These are phyloP conservation scores for Rachycentron canadum DNA, from an alignment of 2,797 vertebrate species.

Conservation along the genomic window DNA sequence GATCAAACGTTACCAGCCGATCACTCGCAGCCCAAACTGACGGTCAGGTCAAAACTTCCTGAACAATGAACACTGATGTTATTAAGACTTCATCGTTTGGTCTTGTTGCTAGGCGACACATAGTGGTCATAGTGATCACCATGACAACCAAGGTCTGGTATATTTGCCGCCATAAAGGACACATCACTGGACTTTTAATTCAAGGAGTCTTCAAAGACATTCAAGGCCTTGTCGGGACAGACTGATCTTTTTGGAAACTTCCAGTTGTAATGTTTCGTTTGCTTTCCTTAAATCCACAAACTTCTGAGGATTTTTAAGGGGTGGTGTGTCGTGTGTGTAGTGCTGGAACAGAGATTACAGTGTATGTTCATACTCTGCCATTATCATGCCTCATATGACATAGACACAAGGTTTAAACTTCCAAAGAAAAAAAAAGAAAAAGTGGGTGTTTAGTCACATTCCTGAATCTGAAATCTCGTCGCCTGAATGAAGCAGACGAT, in stretches of 20 bases:
- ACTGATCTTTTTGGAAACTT: not conserved
- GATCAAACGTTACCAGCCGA: too few species aligned
- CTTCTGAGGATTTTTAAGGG: not conserved
- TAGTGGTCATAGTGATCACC: too few species aligned
- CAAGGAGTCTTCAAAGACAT: not conserved
- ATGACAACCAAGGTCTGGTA: too few species aligned
- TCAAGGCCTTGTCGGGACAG: not conserved
- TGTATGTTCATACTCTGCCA: conserved; percentile 24
- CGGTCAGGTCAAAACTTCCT: too few species aligned
- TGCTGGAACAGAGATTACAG: conserved; percentile 28
- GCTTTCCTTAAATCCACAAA: not conserved
- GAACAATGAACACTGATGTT: too few species aligned
- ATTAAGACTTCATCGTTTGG: too few species aligned
- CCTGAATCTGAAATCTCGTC: conserved; percentile 50
- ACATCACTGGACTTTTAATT: not conserved
- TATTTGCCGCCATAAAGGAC: too few species aligned
- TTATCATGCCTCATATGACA: conserved; percentile 36
- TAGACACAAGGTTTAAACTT: conserved; percentile 25
- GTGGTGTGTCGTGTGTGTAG: not conserved
- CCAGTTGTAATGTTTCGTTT: conserved; percentile 8
- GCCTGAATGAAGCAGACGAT: conserved; percentile 12
- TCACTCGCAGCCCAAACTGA: too few species aligned
- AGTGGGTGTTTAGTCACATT: conserved; percentile 49
- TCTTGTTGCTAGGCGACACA: too few species aligned
- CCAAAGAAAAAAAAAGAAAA: conserved; percentile 14